These are phyloP conservation scores for Morpho helenor DNA, from an alignment of 2,888 invertebrate species.

Conservation along the genomic window DNA sequence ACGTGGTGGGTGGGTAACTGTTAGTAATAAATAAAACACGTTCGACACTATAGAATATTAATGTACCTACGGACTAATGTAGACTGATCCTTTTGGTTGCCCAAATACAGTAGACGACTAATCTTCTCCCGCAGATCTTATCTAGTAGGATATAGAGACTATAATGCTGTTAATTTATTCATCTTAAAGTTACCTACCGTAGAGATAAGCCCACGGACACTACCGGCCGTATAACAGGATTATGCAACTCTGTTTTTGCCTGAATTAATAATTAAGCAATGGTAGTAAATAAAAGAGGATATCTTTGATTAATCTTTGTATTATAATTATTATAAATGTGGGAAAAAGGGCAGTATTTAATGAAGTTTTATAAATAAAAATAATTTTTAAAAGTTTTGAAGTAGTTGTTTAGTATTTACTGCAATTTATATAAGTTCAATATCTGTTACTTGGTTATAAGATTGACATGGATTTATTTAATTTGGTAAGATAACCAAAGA, in stretches of 20 bases:
- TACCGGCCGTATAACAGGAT: conserved; percentile 55
- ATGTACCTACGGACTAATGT: conserved; percentile 57
- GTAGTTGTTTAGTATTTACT: no score
- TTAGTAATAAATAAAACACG: conserved; percentile 52
- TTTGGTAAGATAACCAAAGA: no score
- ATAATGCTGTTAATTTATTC: conserved; percentile 13
- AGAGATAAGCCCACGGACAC: conserved; percentile 33
- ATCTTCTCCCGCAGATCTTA: conserved; percentile 12
- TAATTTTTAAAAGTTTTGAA: background rate
- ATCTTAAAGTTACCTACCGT: conserved; percentile 17
- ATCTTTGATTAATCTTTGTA: conserved; percentile 23
- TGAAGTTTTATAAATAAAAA: background rate
- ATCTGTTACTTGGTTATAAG: no score
- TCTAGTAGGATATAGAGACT: conserved; percentile 6
- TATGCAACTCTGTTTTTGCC: conserved; percentile 57
- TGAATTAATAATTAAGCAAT: conserved; percentile 50
- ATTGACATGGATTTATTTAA: no score
- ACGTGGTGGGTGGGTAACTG: no score
- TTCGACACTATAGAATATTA: conserved; percentile 71
- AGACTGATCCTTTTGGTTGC: conserved; percentile 44
- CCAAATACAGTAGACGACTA: conserved; percentile 21
- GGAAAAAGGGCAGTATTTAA: no score
- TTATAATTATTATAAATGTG: no score
- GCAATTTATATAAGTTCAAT: no score
- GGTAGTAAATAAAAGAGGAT: conserved; percentile 28